A percentile compares a stretch with the other conserved stretches of the same genome.
phyloP scores from a whole-genome alignment of 2,888 invertebrate genomes.

The Sceliomorpha sp. region DNA sequence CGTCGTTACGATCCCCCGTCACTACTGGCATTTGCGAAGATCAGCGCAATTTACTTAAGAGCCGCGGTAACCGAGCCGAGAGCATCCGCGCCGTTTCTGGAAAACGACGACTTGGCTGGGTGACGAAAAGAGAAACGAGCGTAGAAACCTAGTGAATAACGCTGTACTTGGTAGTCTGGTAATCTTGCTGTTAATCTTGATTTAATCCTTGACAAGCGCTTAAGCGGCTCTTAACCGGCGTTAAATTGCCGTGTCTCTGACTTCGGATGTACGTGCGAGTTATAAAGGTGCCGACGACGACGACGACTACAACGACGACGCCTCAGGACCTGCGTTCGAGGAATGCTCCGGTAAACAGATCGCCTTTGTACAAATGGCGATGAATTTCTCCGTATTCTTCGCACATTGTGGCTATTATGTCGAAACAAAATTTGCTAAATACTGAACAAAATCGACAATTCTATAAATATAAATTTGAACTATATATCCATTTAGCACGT shows the following conservation, averaged over 20 bases:
- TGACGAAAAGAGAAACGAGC: conserved; percentile 65
- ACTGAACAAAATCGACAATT: too few species aligned
- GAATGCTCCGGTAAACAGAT: conserved; percentile 36
- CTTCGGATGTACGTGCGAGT: conserved; percentile 54
- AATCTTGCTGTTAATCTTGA: conserved; percentile 79
- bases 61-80: conserved; percentile 47
- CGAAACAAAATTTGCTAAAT: too few species aligned
- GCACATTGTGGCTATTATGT: too few species aligned
- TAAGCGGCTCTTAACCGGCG: conserved; percentile 76
- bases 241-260: conserved; percentile 70
- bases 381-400: too few species aligned
- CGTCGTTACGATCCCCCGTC: conserved; percentile 21
- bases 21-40: conserved; percentile 41
- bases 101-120: conserved; percentile 62
- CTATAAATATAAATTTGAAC: too few species aligned
- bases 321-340: conserved; percentile 34
- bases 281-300: conserved; percentile 55
- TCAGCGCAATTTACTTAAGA: conserved; percentile 69
- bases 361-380: too few species aligned
- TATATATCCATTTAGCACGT: too few species aligned
- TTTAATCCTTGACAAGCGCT: conserved; percentile 80
- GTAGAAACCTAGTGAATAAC: conserved; percentile 64
- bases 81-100: conserved; percentile 51
- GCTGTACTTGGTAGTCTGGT: conserved; percentile 63
- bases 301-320: too few species aligned